These are phyloP conservation scores for Mesochorus sp. DNA, from an alignment of 2,888 invertebrate species.

Conservation along the genomic window DNA sequence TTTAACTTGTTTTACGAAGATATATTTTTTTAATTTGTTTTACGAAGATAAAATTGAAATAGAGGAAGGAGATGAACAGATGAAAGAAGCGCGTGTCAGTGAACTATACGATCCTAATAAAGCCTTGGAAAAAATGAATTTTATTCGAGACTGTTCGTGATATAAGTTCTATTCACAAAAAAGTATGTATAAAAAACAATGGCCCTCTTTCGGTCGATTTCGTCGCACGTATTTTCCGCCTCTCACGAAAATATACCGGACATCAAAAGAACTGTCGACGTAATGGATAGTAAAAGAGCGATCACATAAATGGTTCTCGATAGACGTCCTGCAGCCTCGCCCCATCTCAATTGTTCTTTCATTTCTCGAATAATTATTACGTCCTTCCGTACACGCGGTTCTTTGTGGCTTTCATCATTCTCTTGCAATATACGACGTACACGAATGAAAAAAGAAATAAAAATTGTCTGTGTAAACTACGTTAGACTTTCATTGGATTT, in stretches of 20 bases:
- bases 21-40: neutral
- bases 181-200: neutral
- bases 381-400: slow-evolving; percentile 70
- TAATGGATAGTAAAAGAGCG: slow-evolving; percentile 11
- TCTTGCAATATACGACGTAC: slow-evolving; percentile 18
- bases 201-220: slow-evolving; percentile 24
- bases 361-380: slow-evolving; percentile 75
- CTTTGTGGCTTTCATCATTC: slow-evolving; percentile 68
- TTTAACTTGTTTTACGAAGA: neutral
- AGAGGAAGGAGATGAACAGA: slow-evolving; percentile 6
- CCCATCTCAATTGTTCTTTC: slow-evolving; percentile 69
- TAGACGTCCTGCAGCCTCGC: slow-evolving; percentile 61
- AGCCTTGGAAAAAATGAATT: slow-evolving; percentile 20
- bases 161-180: neutral
- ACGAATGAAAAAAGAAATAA: slow-evolving; percentile 37
- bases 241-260: slow-evolving; percentile 25
- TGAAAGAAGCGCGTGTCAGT: neutral
- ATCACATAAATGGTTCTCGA: slow-evolving; percentile 62
- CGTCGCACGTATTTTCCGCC: slow-evolving; percentile 19
- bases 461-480: slow-evolving; percentile 58
- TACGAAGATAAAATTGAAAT: slow-evolving; percentile 58
- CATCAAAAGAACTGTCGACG: slow-evolving; percentile 56
- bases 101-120: neutral
- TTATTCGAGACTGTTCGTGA: neutral
- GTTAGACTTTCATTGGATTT: slow-evolving; percentile 51